A percentile compares a stretch with the other conserved stretches of the same genome.
phyloP scores from a whole-genome alignment of 2,888 invertebrate genomes.

The Amaurobius ferox region DNA sequence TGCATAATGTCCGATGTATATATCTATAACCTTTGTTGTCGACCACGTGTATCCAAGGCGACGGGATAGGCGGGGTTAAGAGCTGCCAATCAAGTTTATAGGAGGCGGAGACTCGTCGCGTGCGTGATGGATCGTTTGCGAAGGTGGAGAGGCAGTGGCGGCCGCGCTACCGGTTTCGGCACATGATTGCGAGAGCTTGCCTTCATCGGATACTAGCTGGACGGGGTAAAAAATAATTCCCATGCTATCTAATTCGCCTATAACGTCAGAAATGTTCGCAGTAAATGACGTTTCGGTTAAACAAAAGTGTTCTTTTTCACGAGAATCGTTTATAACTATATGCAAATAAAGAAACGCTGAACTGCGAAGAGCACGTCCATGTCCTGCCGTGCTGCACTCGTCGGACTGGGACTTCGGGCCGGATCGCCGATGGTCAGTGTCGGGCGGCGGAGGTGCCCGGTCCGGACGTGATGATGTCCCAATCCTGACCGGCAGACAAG shows the following conservation, averaged over 20 bases:
- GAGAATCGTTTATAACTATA: no score
- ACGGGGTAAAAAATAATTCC: not conserved
- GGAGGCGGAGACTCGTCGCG: slow-evolving; percentile 35
- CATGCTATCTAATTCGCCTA: no score
- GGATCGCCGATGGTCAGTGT: slow-evolving; percentile 2
- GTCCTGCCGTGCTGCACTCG: not conserved
- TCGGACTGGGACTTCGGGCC: not conserved
- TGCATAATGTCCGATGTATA: slow-evolving; percentile 28
- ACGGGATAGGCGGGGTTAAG: not conserved
- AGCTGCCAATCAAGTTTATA: slow-evolving; percentile 45
- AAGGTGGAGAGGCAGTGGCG: slow-evolving; percentile 32
- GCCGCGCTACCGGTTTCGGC: slow-evolving; percentile 26
- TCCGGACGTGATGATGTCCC: slow-evolving; percentile 21
- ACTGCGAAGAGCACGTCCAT: not conserved
- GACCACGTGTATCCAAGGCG: slow-evolving; percentile 25
- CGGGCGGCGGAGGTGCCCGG: slow-evolving; percentile 9
- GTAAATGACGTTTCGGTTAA: no score
- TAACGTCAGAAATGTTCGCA: not conserved
- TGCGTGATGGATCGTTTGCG: slow-evolving; percentile 33
- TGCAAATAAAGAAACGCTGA: not conserved
- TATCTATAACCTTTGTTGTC: slow-evolving; percentile 38
- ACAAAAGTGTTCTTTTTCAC: no score
- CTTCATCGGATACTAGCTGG: not conserved
- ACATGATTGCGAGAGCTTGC: not conserved
- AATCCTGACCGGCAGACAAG: slow-evolving; percentile 22